Evolutionary conservation across 2,888 invertebrate species (phyloP), one percentile per base, ranked within the genome.

Genomic region (Melanophora roralis): DNA sequence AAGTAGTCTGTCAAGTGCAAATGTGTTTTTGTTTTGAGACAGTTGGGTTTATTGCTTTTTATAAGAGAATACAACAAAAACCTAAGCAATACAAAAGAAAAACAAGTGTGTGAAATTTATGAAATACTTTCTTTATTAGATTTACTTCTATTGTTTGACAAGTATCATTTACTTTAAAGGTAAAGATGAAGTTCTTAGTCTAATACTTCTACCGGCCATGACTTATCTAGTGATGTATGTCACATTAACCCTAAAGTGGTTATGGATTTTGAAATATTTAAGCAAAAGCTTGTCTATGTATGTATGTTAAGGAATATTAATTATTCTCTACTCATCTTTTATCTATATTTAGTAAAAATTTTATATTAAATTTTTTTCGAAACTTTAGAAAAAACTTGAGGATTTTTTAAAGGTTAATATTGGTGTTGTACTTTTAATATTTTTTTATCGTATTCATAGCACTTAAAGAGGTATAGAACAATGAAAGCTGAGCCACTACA

Each of bases 1-100:
- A 67, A 67, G 45, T 51, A 60, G 47, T 36, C 64, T 60, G 67
- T 67, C 74, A 75, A 7, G 36, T 65, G 67, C 67, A 75, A 60
- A 67, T 67, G 16, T 55, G 21, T 74, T 32, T 38, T 19, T 53
- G 1, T 8, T 12, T 12, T 38, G 34, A 67, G 43, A 53, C 59
- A 67, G 40, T 67, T 67, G 36, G 23, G 65, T 36, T 51, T 60
- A 60, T 51, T 67, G 36, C 67, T 75, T 60, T 75, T 11, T 32
- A 64, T 64, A 38, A 27, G 3, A 27, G 6, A 60, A 71, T 40
- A 40, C 9, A 19, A 60, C 5, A 34, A 8, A 47, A 57, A 23
- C 19, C 32, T 32, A 45, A 32, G n/a, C 32, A 27, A 65, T 27
- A 27, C 14, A 32, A 21, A 27, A 23, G 40, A 34, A 9, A 8